phyloP scores from a whole-genome alignment of 2,113 vertebrate genomes.

The Caranx ignobilis region DNA sequence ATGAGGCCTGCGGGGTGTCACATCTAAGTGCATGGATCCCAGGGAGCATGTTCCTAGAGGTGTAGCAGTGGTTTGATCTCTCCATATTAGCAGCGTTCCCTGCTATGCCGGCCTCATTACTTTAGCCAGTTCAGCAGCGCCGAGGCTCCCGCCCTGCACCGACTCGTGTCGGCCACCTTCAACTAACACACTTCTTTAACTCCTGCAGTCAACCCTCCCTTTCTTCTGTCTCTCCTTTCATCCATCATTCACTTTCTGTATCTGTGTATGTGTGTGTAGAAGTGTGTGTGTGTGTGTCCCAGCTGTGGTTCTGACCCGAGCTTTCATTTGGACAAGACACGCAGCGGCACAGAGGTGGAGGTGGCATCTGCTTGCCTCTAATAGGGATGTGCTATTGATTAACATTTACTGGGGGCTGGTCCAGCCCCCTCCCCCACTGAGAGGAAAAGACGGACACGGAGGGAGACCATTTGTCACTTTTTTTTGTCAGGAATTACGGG shows the following conservation, averaged over 20 bases:
- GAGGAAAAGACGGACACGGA: conserved; percentile 25
- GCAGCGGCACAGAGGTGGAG: conserved; percentile 55
- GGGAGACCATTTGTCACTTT: conserved; percentile 37
- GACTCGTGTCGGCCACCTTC: conserved; percentile 63
- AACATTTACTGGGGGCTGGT: conserved; percentile 53
- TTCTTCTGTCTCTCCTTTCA: conserved; percentile 69
- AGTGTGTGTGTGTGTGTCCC: conserved; percentile 19
- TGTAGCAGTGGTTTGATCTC: conserved; percentile 70
- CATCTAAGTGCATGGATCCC: conserved; percentile 61
- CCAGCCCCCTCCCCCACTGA: conserved; percentile 37
- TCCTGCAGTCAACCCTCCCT: conserved; percentile 56
- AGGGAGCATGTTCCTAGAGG: conserved; percentile 64
- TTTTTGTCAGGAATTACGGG: background rate
- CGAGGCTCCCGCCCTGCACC: conserved; percentile 42
- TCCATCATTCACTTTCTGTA: conserved; percentile 29
- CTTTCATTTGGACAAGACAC: conserved; percentile 70
- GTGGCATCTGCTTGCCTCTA: conserved; percentile 66
- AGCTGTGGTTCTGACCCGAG: conserved; percentile 66
- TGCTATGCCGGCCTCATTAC: conserved; percentile 77
- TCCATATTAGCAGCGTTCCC: conserved; percentile 70
- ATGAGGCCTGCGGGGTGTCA: conserved; percentile 60
- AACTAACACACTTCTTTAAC: conserved; percentile 60
- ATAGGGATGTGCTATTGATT: conserved; percentile 73
- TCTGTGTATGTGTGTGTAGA: conserved; percentile 28
- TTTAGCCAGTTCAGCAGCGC: conserved; percentile 66